Percentiles rank a stretch among this genome's conserved stretches.
Conservation (phyloP, 2,113 vertebrate genomes). For the Entomyzon cyanotis region DNA sequence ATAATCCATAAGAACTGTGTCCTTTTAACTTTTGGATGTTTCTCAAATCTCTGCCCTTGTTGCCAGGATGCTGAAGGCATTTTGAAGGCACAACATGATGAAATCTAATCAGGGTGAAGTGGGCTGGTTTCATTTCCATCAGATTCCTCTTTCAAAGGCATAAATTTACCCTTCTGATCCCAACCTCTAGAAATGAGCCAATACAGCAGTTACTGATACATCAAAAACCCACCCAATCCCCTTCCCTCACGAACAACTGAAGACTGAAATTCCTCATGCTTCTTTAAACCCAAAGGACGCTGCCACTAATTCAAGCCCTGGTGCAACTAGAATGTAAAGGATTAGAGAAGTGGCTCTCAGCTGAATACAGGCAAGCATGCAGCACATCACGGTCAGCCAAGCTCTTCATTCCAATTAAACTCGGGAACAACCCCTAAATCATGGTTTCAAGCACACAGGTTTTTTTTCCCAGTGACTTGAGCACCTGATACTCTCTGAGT, state of each 20-base stretch:
- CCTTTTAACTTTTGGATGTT: not conserved
- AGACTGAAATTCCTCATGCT: not conserved
- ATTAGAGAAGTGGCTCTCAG: not conserved
- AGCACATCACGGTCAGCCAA: not conserved
- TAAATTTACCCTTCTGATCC: constrained; percentile 9
- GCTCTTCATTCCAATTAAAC: not conserved
- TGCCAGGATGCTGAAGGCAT: constrained; percentile 41
- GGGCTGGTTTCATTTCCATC: constrained; percentile 12
- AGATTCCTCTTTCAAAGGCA: constrained; percentile 45
- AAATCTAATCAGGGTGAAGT: constrained; percentile 46
- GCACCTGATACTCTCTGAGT: not conserved
- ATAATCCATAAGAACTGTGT: not conserved
- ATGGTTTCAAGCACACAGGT: not conserved
- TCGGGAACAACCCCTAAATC: not conserved
- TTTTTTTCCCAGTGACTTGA: not conserved
- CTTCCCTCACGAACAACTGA: not conserved
- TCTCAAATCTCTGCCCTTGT: not conserved
- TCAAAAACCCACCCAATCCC: not conserved
- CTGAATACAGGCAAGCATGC: not conserved
- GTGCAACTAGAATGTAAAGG: not conserved
- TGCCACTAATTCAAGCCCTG: not conserved
- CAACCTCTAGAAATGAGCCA: not conserved
- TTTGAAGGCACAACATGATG: not conserved
- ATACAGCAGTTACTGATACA: not conserved
- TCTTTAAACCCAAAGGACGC: not conserved